Conservation (phyloP, 30 jellyfish, hydroid and myxozoan genomes). For the Nemopilema nomurai region DNA sequence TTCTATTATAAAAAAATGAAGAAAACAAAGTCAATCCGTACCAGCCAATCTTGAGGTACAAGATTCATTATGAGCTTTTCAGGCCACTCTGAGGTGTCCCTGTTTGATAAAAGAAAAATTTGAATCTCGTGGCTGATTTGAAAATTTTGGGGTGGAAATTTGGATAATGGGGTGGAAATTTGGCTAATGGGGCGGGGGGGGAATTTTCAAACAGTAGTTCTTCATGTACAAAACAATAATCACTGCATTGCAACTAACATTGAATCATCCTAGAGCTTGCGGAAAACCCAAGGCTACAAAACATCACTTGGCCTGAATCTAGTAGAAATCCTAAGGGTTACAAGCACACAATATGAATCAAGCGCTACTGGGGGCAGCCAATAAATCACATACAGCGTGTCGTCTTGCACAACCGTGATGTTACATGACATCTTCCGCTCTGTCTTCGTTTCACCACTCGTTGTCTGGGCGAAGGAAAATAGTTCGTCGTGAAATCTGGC, state of each 20-base stretch:
- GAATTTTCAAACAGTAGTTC: too few species aligned
- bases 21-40: background rate
- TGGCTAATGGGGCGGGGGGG: too few species aligned
- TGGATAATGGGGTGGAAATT: too few species aligned
- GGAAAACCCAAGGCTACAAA: too few species aligned
- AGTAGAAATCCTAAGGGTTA: too few species aligned
- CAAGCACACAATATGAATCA: background rate
- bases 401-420: conserved; percentile 46
- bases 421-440: conserved; percentile 72
- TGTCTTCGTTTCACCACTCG: conserved; percentile 34
- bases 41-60: conserved; percentile 74
- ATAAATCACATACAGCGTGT: conserved; percentile 30
- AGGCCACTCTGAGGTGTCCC: conserved; percentile 81
- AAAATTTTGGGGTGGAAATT: too few species aligned
- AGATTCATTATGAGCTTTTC: conserved; percentile 69
- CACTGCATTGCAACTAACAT: too few species aligned
- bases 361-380: background rate
- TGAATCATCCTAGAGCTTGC: too few species aligned
- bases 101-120: background rate
- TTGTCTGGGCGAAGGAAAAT: conserved; percentile 24
- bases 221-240: too few species aligned
- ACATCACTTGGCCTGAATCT: too few species aligned
- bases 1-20: background rate
- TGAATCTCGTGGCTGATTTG: too few species aligned
- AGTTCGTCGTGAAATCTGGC: background rate